A percentile compares a stretch with the other conserved stretches of the same genome.
phyloP scores from a whole-genome alignment of 2,797 vertebrate species.

The Toxotes lorentzi region DNA sequence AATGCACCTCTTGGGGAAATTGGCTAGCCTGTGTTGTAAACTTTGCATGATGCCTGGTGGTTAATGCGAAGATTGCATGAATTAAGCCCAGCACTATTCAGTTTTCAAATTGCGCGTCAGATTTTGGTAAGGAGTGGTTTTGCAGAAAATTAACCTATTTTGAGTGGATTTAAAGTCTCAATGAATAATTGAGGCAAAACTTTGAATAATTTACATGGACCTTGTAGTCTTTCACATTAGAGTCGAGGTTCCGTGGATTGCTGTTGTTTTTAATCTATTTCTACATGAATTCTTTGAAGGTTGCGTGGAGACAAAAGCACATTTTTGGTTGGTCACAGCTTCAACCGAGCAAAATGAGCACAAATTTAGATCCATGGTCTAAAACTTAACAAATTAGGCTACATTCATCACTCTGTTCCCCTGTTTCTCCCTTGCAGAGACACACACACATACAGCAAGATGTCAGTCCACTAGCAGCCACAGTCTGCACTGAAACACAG shows the following conservation, averaged over 20 bases:
- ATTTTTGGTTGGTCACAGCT: slow-evolving; percentile 15
- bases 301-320: neutral
- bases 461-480: slow-evolving; percentile 33
- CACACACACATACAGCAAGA: slow-evolving; percentile 12
- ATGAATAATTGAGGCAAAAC: slow-evolving; percentile 71
- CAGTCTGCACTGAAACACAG: slow-evolving; percentile 42
- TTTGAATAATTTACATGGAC: slow-evolving; percentile 71
- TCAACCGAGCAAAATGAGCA: neutral
- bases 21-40: slow-evolving; percentile 23
- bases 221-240: slow-evolving; percentile 63
- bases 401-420: neutral
- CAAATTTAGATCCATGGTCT: slow-evolving; percentile 13
- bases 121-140: slow-evolving; percentile 30
- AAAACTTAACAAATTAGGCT: slow-evolving; percentile 23
- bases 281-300: slow-evolving; percentile 55
- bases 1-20: slow-evolving; percentile 14
- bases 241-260: slow-evolving; percentile 48
- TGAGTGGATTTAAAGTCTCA: slow-evolving; percentile 55
- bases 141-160: slow-evolving; percentile 52
- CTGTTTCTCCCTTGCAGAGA: neutral
- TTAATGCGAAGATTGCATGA: slow-evolving; percentile 23
- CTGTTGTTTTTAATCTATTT: slow-evolving; percentile 69
- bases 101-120: slow-evolving; percentile 19
- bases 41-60: slow-evolving; percentile 13
- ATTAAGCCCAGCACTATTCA: slow-evolving; percentile 2